Conservation (phyloP, 2,113 vertebrate species). For the Neolamprologus variostigma region DNA sequence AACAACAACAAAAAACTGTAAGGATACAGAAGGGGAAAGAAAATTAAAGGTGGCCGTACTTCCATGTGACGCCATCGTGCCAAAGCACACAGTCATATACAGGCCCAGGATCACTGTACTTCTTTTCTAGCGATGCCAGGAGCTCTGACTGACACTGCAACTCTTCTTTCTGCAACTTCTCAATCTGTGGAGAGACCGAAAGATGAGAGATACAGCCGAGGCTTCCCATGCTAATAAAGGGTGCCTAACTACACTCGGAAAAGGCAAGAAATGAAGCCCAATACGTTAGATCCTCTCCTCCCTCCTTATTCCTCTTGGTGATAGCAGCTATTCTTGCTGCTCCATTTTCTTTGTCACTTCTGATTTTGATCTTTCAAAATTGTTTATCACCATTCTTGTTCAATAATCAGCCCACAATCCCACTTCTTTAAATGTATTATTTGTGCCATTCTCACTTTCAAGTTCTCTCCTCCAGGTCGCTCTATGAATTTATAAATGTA, state of each 20-base stretch:
- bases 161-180: constrained; percentile 92
- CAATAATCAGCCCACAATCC: neutral
- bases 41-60: constrained; percentile 55
- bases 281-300: neutral
- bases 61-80: constrained; percentile 90
- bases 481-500: neutral
- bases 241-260: neutral
- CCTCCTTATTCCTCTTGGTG: neutral
- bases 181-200: constrained; percentile 61
- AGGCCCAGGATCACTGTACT: constrained; percentile 94
- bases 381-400: neutral
- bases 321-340: neutral
- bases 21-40: neutral
- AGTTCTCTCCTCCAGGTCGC: neutral
- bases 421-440: neutral
- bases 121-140: constrained; percentile 91
- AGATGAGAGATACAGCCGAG: neutral
- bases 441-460: neutral
- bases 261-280: neutral
- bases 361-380: neutral
- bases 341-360: neutral
- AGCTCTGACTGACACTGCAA: constrained; percentile 89
- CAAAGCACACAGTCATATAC: constrained; percentile 95
- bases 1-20: neutral
- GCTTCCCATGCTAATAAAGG: neutral